A percentile compares a stretch with the other conserved stretches of the same genome.
These are phyloP conservation scores for Cryptoprocta ferox DNA, from an alignment of 2,797 vertebrate species.

Conservation along the genomic window DNA sequence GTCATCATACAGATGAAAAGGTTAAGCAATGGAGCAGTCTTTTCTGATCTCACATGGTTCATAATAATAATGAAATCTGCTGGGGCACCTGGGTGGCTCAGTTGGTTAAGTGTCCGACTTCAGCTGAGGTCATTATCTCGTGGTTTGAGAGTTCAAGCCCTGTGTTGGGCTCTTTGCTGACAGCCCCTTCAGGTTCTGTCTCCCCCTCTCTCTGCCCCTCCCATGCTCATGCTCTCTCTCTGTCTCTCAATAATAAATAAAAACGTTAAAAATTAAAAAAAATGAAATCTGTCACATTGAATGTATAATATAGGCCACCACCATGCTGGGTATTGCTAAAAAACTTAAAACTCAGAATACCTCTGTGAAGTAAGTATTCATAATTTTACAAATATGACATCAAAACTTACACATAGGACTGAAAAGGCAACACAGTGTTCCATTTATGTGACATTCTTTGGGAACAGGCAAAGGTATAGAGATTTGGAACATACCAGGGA, in stretches of 20 bases:
- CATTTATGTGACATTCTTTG: not conserved
- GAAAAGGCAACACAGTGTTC: not conserved
- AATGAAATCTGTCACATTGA: not conserved
- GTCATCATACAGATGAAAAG: not conserved
- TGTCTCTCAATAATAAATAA: too few species aligned
- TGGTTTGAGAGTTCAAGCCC: too few species aligned
- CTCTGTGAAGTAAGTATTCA: not conserved
- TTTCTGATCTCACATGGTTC: not conserved
- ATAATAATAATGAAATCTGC: not conserved
- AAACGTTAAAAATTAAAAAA: too few species aligned
- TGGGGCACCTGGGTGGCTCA: too few species aligned
- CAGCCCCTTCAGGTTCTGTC: too few species aligned
- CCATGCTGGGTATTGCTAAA: not conserved
- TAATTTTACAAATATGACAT: not conserved
- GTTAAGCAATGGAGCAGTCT: not conserved
- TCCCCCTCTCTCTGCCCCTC: too few species aligned
- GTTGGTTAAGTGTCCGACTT: too few species aligned
- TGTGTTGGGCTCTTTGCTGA: too few species aligned
- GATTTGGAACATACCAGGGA: not conserved
- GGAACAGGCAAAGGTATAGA: not conserved
- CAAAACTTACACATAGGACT: not conserved
- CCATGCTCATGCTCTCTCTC: too few species aligned
- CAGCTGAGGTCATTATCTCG: too few species aligned
- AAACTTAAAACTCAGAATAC: not conserved
- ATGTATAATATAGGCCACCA: not conserved